Percentiles rank a stretch among this genome's conserved stretches.
Conservation (phyloP, 2,113 vertebrate species). For the Porphyrio hochstetteri region DNA sequence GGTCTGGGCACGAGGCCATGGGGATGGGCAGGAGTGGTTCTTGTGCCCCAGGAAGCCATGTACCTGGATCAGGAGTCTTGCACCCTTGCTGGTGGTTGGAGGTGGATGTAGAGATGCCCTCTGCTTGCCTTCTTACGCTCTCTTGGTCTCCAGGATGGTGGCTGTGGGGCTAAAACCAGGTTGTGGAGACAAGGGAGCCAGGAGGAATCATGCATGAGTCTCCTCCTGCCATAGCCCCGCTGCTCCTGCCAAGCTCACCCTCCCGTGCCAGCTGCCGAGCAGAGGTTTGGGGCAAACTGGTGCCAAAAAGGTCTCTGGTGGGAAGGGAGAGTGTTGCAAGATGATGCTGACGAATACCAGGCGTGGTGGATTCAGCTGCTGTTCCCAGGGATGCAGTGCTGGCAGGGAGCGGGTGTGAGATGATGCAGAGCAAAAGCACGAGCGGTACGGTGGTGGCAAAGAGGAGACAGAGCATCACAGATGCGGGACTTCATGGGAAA, state of each 20-base stretch:
- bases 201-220: not conserved
- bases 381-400: not conserved
- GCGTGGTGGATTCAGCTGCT: not conserved
- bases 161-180: not conserved
- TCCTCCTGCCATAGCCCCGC: not conserved
- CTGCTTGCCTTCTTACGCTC: not conserved
- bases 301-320: not conserved
- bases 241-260: not conserved
- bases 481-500: not conserved
- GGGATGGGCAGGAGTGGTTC: not conserved
- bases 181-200: not conserved
- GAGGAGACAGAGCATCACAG: not conserved
- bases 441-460: not conserved
- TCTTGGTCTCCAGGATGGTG: not conserved
- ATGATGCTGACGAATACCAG: rapidly evolving
- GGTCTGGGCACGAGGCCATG: not conserved
- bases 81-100: not conserved
- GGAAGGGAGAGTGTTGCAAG: not conserved
- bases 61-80: not conserved
- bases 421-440: not conserved
- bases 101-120: not conserved
- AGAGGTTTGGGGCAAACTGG: not conserved
- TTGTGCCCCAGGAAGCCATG: not conserved
- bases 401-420: rapidly evolving
- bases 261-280: rapidly evolving